Base-by-base conservation (phyloP, 2,888 invertebrate genomes). In the Macaria liturata region DNA sequence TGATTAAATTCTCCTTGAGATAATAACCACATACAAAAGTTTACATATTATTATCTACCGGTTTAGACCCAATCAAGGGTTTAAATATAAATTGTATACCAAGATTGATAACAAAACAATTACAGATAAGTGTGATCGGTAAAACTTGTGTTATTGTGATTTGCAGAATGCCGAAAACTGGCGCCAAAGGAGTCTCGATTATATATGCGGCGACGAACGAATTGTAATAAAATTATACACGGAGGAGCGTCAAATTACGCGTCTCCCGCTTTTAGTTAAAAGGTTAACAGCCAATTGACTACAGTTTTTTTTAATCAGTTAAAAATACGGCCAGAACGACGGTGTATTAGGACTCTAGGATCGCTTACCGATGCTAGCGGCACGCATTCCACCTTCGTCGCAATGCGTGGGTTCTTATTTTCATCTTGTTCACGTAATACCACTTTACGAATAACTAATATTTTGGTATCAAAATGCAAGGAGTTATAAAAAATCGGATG, bases 281-380 rank as follows among this genome's bases (percentile, higher is more conserved):
- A 92, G 92, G 92, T 92, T 92, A 92, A 92, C 91, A 91, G 83
- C 76, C 92, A 92, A 92, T 92, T 92, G 92, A 92, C 91, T 88
- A 90, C 86, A 82, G 88, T 87, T 88, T 89, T 89, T 86, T 89
- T 86, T 88, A 90, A 91, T 91, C 90, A 91, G 91, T 91, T 91
- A 91, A 90, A 91, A 89, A 91, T 91, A 90, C 73, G 84, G 87
- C 80, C 84, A 83, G 82, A 78, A 78, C 69, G 76, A 72, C 74
- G 76, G 71, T 76, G 68, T 74, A 75, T 71, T 74, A 60, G 70
- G 69, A 69, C 68, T 75, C 71, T 70, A 74, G 65, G 72, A 62
- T 69, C 58, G 84, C 91, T 90, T 75, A 91, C 91, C 84, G 84
- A 82, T 78, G 88, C 90, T 91, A 89, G 88, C 90, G 91, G 81